These are phyloP conservation scores for Petromus typicus DNA, from an alignment of 2,113 vertebrate genomes.

Conservation along the genomic window DNA sequence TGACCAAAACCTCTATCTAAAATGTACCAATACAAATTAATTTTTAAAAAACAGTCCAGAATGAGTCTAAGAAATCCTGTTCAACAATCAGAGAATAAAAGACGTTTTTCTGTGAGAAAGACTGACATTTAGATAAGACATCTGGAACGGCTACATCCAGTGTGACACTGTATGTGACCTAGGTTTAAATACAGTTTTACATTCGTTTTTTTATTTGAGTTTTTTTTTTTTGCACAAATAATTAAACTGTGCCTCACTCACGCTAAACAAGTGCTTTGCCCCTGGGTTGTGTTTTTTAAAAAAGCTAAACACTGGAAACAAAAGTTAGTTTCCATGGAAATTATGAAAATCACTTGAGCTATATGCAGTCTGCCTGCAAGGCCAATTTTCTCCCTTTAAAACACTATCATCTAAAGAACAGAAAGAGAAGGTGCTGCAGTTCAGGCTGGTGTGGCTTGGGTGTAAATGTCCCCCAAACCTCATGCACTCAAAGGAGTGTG, in stretches of 20 bases:
- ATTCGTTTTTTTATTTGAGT: not conserved
- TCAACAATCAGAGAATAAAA: not conserved
- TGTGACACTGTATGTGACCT: too few species aligned
- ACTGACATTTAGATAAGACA: not conserved
- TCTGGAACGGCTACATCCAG: not conserved
- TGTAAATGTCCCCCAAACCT: too few species aligned
- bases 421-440: not conserved
- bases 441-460: not conserved
- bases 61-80: not conserved
- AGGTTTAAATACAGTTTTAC: not conserved
- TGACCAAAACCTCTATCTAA: too few species aligned
- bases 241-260: not conserved
- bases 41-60: not conserved
- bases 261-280: not conserved
- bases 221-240: too few species aligned
- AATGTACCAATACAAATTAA: too few species aligned
- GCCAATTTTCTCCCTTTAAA: not conserved
- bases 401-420: not conserved
- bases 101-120: not conserved
- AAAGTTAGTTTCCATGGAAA: not conserved
- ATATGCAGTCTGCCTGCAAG: not conserved
- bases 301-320: not conserved
- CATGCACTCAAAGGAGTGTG: too few species aligned
- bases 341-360: conserved; percentile 1
- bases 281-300: not conserved